Evolutionary conservation across 2,797 vertebrate genomes (phyloP).

Genomic region (Enteromius afrohamiltoni): DNA sequence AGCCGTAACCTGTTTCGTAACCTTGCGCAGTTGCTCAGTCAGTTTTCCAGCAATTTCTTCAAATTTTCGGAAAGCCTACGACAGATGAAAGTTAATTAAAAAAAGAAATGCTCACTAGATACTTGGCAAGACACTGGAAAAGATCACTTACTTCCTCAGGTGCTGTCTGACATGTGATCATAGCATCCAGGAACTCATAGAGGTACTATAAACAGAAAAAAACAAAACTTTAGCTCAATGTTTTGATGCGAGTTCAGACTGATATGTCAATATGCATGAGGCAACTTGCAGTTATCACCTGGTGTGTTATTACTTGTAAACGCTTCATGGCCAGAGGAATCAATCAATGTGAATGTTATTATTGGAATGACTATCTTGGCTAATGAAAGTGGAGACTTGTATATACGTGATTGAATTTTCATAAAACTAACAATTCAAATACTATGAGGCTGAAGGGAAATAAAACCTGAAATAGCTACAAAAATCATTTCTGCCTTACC

Average conservation of each 20-base stretch:
- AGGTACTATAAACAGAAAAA: slow-evolving; percentile 78
- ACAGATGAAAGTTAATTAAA: background rate
- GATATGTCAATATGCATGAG: background rate
- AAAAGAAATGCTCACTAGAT: slow-evolving; percentile 4
- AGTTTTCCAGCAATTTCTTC: slow-evolving; percentile 87
- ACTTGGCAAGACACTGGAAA: background rate
- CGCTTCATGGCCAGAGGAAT: background rate
- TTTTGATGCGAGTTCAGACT: background rate
- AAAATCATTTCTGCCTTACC: slow-evolving; percentile 66
- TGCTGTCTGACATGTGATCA: slow-evolving; percentile 91
- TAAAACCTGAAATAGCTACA: background rate
- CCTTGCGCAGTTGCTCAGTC: slow-evolving; percentile 87
- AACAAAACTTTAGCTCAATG: slow-evolving; percentile 14
- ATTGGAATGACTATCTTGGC: slow-evolving; percentile 22
- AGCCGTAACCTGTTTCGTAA: slow-evolving; percentile 82
- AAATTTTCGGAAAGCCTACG: slow-evolving; percentile 88
- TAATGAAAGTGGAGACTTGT: slow-evolving; percentile 12
- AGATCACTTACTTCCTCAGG: slow-evolving; percentile 85
- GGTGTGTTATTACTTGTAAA: slow-evolving; percentile 33
- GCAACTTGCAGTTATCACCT: slow-evolving; percentile 5
- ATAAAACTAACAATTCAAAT: background rate
- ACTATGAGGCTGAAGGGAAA: background rate
- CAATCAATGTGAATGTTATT: slow-evolving; percentile 1
- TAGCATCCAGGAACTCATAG: slow-evolving; percentile 91
- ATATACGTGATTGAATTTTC: slow-evolving; percentile 3